These are phyloP conservation scores for Scyliorhinus canicula DNA, from an alignment of 2,797 vertebrate species.

Conservation along the genomic window DNA sequence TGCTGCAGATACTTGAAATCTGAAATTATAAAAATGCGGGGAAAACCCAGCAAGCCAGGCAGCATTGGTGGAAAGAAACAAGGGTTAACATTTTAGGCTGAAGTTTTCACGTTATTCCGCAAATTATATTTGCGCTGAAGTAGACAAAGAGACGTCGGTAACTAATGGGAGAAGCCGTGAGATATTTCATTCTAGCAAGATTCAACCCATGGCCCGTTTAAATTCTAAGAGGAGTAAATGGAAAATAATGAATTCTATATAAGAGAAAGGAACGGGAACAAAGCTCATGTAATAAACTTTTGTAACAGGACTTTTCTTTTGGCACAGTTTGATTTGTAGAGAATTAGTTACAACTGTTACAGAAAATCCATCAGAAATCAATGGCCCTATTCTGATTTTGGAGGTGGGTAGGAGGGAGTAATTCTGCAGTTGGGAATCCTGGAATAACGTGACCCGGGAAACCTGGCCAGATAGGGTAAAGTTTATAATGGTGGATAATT, in stretches of 20 bases:
- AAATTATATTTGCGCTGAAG: background rate
- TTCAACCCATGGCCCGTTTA: background rate
- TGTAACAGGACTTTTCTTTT: background rate
- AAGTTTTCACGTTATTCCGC: no score
- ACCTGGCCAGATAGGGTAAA: no score
- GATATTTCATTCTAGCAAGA: background rate
- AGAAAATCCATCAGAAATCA: background rate
- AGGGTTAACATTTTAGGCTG: no score
- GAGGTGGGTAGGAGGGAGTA: background rate
- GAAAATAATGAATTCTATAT: background rate
- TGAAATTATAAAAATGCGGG: no score
- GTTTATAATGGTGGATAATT: no score
- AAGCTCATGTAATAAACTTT: background rate
- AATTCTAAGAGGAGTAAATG: background rate
- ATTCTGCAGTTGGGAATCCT: background rate
- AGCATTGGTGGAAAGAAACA: no score
- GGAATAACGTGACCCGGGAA: no score
- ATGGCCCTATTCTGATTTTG: background rate
- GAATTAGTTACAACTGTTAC: background rate
- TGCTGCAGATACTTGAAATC: no score
- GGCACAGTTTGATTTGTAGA: background rate
- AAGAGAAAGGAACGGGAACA: background rate
- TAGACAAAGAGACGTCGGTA: background rate
- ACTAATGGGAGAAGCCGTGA: background rate
- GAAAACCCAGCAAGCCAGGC: no score